Evolutionary conservation across 37 sponge, comb jelly and placozoan species (phyloP).

Genomic region (Bolinopsis microptera): DNA sequence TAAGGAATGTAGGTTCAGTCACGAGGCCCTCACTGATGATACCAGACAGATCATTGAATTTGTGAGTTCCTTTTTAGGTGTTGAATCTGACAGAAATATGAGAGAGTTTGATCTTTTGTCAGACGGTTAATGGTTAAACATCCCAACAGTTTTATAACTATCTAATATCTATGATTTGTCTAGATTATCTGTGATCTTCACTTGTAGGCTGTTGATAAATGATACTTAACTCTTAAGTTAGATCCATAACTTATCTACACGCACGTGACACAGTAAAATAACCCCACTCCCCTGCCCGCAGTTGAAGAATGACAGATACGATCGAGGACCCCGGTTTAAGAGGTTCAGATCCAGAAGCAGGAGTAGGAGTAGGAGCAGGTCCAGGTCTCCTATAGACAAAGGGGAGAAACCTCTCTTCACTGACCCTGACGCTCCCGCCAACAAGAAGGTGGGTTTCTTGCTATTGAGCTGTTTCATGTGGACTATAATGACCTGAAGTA

Average conservation of each 20-base stretch:
- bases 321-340: conserved; percentile 42
- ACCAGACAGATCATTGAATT: conserved; percentile 53
- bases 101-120: not conserved
- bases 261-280: too few relatives aligned
- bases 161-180: too few relatives aligned
- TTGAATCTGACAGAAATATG: not conserved
- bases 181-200: too few relatives aligned
- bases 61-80: not conserved
- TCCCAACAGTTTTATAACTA: too few relatives aligned
- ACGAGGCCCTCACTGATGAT: conserved; percentile 45
- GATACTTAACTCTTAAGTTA: too few relatives aligned
- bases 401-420: not conserved
- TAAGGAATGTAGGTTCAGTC: conserved; percentile 59
- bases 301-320: conserved; percentile 18
- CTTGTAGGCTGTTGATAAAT: too few relatives aligned
- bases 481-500: too few relatives aligned
- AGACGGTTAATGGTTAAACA: too few relatives aligned
- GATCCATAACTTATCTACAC: too few relatives aligned
- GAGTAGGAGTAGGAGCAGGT: not conserved
- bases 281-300: not conserved
- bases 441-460: not conserved
- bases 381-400: not conserved
- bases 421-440: not conserved
- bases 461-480: too few relatives aligned
- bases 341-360: conserved; percentile 33